These are phyloP conservation scores for Thalassaphorura encarpata DNA, from an alignment of 1,140 invertebrate species.

Conservation along the genomic window DNA sequence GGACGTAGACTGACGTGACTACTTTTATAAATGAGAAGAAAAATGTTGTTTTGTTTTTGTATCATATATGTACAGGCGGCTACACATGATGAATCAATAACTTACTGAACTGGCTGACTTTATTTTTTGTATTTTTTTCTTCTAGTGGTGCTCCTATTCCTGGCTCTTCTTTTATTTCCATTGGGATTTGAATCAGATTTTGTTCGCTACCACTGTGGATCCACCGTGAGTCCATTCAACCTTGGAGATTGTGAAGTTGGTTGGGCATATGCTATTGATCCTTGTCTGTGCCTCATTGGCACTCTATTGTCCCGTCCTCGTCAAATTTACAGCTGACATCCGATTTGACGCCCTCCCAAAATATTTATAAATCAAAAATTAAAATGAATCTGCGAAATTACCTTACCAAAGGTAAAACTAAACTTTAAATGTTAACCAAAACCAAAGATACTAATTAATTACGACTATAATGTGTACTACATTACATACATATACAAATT, in stretches of 20 bases:
- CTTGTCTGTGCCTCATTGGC: slow-evolving; percentile 39
- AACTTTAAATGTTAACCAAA: too few species aligned
- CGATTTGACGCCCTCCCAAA: slow-evolving; percentile 19
- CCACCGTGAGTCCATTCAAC: slow-evolving; percentile 33
- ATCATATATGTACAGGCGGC: too few species aligned
- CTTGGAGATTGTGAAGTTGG: slow-evolving; percentile 39
- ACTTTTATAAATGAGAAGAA: too few species aligned
- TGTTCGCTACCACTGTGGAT: slow-evolving; percentile 37
- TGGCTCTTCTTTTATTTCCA: slow-evolving; percentile 39
- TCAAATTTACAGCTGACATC: slow-evolving; percentile 32
- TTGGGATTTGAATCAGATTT: slow-evolving; percentile 40
- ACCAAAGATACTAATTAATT: too few species aligned
- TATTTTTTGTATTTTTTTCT: neutral
- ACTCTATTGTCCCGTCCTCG: slow-evolving; percentile 40
- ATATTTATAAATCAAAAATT: slow-evolving; percentile 13
- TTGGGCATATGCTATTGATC: slow-evolving; percentile 41
- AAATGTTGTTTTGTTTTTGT: too few species aligned
- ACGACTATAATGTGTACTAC: too few species aligned
- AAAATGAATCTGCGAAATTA: neutral
- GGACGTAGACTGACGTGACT: too few species aligned
- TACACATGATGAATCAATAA: too few species aligned
- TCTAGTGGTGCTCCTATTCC: slow-evolving; percentile 29
- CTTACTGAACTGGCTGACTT: too few species aligned
- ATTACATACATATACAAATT: too few species aligned
- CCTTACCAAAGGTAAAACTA: too few species aligned